Evolutionary conservation across 2,113 vertebrate species (phyloP), one percentile per base, ranked within the genome.

Genomic region (Scolopax mira): DNA sequence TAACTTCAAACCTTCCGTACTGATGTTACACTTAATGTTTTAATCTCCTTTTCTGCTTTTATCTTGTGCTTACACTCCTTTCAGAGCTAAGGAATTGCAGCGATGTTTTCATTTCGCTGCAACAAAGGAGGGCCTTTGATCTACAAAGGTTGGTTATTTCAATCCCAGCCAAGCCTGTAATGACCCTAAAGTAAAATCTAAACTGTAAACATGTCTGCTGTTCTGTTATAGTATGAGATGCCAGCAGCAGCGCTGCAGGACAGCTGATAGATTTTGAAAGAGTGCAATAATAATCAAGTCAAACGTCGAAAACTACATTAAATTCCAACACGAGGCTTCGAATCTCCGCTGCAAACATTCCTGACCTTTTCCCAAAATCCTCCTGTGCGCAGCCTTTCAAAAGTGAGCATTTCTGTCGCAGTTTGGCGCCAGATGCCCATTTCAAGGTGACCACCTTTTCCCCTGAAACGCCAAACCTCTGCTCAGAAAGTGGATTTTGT

Each of bases 231-330:
- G 51, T n/a, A 30, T 4, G 39, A 71, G 71, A 82, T 71, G 73
- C 81, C 70, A 95, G 85, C 81, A 87, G 65, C 70, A 81, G 65
- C 5, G 7, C 90, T 87, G 81, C 69, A 4, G 44, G 65, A 49
- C 90, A 82, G 88, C 70, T 67, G 90, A 85, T 75, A 21, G 2
- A 22, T 58, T 93, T 83, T 61, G 69, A 81, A 96, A 78, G 84
- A 83, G 88, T 62, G 60, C 77, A 70, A 61, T 61, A 83, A 80
- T 60, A 86, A 94, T 79, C 57, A 58, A 90, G 75, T 57, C 57
- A 61, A 88, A 85, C 0, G 8, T 65, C 2, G 4, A 80, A 92
- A 95, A 31, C 48, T 75, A 30, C 46, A 44, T 41, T 78, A 52
- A 92, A 93, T 90, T 88, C 82, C 82, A 60, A 6, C 28, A 15